Evolutionary conservation across 1,140 invertebrate species (phyloP), one percentile per base, ranked within the genome.

Genomic region (Euura lappo): DNA sequence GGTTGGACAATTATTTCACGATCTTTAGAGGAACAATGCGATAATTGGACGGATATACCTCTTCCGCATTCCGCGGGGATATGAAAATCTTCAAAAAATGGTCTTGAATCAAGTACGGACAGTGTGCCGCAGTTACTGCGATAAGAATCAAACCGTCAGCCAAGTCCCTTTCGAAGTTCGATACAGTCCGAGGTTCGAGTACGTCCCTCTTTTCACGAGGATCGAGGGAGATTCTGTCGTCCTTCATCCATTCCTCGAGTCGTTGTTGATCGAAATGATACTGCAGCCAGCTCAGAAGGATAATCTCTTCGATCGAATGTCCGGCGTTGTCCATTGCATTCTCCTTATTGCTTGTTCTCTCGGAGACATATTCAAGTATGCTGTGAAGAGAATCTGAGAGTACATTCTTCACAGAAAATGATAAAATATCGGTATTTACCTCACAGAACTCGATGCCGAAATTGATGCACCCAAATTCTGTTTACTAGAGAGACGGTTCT

Each of bases 141-240:
- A 81, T 81, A 4, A 88, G 78, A 2, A 83, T 80, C 2, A 86
- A 51, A n/a, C 84, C 79, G 71, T 89, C 85, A 3, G 74, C 72
- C 2, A 88, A 71, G 72, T 83, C 80, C 5, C 6, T 4, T 43
- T 79, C 76, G 71, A 86, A 84, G 68, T 84, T 80, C 1, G 51
- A 8, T 7, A 86, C 72, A 6, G 5, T 69, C 69, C 71, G 71
- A 11, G 45, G 2, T 2, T 60, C 6, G 4, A 67, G 11, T 4
- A 76, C 69, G 45, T 78, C 75, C 13, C 70, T 72, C 10, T 51
- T 75, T 68, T 79, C 65, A 13, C 70, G 44, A 3, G 75, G 66
- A 71, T 78, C 70, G 8, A 77, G 42, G 11, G 70, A 45, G 2
- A 70, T 6, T 45, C 65, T 42, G 6, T 43, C 65, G 71, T 75